Percentiles rank a stretch among this genome's conserved stretches.
These are phyloP conservation scores for Cataglyphis altisquamis DNA, from an alignment of 2,888 invertebrate genomes.

Conservation along the genomic window DNA sequence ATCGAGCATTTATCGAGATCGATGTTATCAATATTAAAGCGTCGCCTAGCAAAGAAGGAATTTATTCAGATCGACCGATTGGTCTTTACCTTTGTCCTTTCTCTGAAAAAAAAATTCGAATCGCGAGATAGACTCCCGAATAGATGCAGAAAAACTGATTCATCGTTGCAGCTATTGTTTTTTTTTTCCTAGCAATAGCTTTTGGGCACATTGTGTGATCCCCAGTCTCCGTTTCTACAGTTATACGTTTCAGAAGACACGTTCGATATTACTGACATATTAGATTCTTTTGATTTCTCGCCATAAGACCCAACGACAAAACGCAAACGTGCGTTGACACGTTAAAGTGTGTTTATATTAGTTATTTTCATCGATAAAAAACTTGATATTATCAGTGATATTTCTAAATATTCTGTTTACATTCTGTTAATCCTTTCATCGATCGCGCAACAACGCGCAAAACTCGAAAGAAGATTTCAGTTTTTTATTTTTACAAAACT, in stretches of 20 bases:
- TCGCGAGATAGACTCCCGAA: constrained; percentile 37
- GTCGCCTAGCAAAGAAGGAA: constrained; percentile 16
- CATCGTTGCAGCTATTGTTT: constrained; percentile 49
- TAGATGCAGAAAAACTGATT: constrained; percentile 41
- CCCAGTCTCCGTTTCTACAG: constrained; percentile 27
- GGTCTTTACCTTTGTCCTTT: constrained; percentile 48
- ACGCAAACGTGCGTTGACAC: neutral
- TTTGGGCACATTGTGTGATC: constrained; percentile 24
- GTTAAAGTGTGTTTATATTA: neutral
- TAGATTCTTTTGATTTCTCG: constrained; percentile 22
- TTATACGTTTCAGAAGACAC: constrained; percentile 25
- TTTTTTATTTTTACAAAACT: neutral
- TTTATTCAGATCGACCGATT: constrained; percentile 47
- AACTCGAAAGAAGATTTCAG: neutral
- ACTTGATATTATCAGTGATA: neutral
- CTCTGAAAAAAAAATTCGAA: constrained; percentile 51
- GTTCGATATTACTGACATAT: constrained; percentile 25
- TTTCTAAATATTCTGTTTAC: neutral
- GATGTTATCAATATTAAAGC: constrained; percentile 51
- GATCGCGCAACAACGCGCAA: neutral
- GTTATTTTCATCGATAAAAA: neutral
- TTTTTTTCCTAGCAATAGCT: constrained; percentile 28
- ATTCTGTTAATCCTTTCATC: neutral
- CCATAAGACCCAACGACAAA: neutral
- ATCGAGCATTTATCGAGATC: constrained; percentile 28